phyloP scores from a whole-genome alignment of 2,888 invertebrate genomes.

The Scaptomyza reducta region DNA sequence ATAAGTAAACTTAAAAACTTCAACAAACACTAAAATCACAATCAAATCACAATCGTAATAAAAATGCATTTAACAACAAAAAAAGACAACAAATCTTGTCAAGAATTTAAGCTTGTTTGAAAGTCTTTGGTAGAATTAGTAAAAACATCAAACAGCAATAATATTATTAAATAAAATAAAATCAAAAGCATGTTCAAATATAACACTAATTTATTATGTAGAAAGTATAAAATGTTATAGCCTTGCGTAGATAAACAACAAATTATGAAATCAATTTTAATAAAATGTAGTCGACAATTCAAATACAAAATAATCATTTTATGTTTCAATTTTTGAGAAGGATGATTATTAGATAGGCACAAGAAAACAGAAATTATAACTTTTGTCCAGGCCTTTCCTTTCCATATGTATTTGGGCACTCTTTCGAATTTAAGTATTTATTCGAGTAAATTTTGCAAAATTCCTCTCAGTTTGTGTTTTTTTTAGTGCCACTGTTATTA shows the following conservation, averaged over 20 bases:
- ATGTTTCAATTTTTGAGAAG: background rate
- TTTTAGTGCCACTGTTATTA: background rate
- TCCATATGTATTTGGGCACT: background rate
- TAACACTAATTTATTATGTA: conserved; percentile 15
- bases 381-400: no score
- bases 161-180: background rate
- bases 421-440: no score
- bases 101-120: background rate
- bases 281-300: conserved; percentile 7
- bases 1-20: background rate
- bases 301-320: background rate
- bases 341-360: background rate
- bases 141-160: background rate
- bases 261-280: conserved; percentile 1
- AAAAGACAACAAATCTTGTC: background rate
- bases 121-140: background rate
- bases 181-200: conserved; percentile 4
- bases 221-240: conserved; percentile 1
- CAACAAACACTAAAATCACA: no score
- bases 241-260: background rate
- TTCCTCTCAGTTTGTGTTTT: no score
- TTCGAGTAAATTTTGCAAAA: no score
- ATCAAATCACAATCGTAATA: background rate
- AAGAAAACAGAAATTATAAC: no score
- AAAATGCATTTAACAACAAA: background rate